Percentiles rank a stretch among this genome's conserved stretches.
Conservation (phyloP, 2,888 invertebrate genomes). For the Buathra laborator region DNA sequence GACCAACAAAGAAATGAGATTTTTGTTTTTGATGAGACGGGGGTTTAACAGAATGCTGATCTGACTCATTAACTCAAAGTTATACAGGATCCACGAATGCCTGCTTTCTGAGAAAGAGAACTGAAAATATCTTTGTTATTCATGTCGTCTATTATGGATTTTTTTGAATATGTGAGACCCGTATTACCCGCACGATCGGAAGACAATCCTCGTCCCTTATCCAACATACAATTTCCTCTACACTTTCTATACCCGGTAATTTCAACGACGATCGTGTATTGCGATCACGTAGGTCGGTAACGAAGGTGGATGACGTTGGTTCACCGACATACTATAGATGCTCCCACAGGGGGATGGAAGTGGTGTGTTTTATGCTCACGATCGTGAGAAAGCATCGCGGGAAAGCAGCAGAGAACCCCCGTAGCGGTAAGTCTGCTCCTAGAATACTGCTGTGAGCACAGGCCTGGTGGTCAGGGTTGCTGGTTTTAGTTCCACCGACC, state of each 20-base stretch:
- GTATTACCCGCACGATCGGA: background rate
- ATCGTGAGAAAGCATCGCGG: conserved; percentile 58
- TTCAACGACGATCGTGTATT: conserved; percentile 63
- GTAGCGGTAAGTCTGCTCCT: conserved; percentile 31
- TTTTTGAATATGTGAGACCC: background rate
- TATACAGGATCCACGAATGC: background rate
- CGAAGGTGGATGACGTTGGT: conserved; percentile 73
- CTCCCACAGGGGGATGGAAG: conserved; percentile 25
- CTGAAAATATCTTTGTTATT: background rate
- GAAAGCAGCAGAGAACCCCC: conserved; percentile 46
- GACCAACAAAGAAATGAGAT: background rate
- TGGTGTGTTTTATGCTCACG: conserved; percentile 66
- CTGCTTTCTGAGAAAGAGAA: background rate
- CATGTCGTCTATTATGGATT: background rate
- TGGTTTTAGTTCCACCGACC: conserved; percentile 14
- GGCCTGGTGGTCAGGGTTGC: conserved; percentile 17
- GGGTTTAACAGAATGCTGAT: background rate
- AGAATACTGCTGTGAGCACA: conserved; percentile 14
- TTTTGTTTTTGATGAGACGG: background rate
- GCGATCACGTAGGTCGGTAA: conserved; percentile 72
- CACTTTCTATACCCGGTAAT: conserved; percentile 34
- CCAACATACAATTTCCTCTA: background rate
- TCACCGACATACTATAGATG: conserved; percentile 25
- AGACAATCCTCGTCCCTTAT: background rate
- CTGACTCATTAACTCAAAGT: background rate